Evolutionary conservation across 2,113 vertebrate genomes (phyloP), one percentile per base, ranked within the genome.

Genomic region (Pterocles gutturalis): DNA sequence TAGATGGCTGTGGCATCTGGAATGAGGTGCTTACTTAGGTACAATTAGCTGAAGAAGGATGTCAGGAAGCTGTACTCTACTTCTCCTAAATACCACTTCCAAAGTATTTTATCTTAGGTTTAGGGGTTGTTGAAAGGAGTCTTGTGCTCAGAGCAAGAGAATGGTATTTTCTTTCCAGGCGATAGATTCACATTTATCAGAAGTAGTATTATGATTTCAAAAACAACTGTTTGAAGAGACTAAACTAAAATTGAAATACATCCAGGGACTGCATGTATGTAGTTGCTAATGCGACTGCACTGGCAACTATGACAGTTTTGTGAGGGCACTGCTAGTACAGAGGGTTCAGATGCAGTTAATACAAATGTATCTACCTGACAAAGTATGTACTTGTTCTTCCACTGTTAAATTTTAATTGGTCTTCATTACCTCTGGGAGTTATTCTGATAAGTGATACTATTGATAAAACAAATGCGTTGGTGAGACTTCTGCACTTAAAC

Each of bases 301-400:
- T 61, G 62, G 46, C 45, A 86, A 0, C 49, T 88, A 0, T 28
- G 43, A 8, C 29, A 33, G 26, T 60, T 87, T 51, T 10, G 6
- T 45, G 43, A 64, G 48, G 53, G 9, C 11, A 6, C 10, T 62
- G 12, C 62, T 79, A 10, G 53, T 62, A 24, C 36, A 29, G n/a
- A 36, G n/a, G 13, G 13, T 61, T 93, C 41, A 49, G 25, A 31
- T 80, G 11, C 46, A 81, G 31, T 89, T 89, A 28, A 78, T 70
- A 36, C 17, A 70, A 66, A 58, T 0, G 0, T 33, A 2, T 51
- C 26, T 54, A 1, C 17, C 4, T 43, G 51, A 20, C 19, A 65
- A 85, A 55, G 7, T 53, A 53, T 11, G 7, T 41, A 19, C 38
- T 75, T 72, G 46, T 77, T 81, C 49, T 91, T 82, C 22, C 5